Percentiles rank a stretch among this genome's conserved stretches.
These are phyloP conservation scores for Luscinia luscinia DNA, from an alignment of 2,797 vertebrate species.

Conservation along the genomic window DNA sequence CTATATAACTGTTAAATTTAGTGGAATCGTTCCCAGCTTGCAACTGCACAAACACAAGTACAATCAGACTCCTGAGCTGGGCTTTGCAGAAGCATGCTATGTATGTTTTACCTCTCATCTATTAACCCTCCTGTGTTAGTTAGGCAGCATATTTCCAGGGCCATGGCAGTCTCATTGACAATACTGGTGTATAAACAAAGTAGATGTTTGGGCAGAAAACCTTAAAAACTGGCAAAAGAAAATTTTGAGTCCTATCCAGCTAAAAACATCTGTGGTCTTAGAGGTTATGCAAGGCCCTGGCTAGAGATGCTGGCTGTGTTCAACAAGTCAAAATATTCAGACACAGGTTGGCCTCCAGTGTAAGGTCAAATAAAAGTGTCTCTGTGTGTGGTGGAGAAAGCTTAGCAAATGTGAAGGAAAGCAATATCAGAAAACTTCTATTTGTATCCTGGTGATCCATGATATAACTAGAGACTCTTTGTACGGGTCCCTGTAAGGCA, in stretches of 20 bases:
- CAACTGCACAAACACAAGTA: background rate
- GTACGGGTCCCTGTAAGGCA: background rate
- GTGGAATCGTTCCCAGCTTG: background rate
- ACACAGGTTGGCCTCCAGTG: conserved; percentile 3
- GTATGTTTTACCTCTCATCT: background rate
- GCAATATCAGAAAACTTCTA: background rate
- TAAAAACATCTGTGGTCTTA: conserved; percentile 43
- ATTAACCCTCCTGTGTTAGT: background rate
- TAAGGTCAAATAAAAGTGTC: conserved; percentile 46
- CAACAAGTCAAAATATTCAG: conserved; percentile 41
- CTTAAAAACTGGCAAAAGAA: conserved; percentile 3
- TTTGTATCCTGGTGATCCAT: background rate
- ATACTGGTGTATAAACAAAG: background rate
- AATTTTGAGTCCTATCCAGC: conserved; percentile 16
- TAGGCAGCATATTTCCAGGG: background rate
- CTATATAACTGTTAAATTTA: background rate
- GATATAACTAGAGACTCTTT: background rate
- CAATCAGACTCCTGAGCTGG: background rate
- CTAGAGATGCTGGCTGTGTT: conserved; percentile 47
- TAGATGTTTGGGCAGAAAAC: background rate
- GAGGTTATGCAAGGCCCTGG: conserved; percentile 35
- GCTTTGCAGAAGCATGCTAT: background rate
- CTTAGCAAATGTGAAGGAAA: conserved; percentile 2
- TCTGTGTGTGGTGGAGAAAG: conserved; percentile 40
- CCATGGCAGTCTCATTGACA: background rate